Percentiles rank a stretch among this genome's conserved stretches.
phyloP scores from a whole-genome alignment of 2,888 invertebrate species.

The Eupithecia centaureata region DNA sequence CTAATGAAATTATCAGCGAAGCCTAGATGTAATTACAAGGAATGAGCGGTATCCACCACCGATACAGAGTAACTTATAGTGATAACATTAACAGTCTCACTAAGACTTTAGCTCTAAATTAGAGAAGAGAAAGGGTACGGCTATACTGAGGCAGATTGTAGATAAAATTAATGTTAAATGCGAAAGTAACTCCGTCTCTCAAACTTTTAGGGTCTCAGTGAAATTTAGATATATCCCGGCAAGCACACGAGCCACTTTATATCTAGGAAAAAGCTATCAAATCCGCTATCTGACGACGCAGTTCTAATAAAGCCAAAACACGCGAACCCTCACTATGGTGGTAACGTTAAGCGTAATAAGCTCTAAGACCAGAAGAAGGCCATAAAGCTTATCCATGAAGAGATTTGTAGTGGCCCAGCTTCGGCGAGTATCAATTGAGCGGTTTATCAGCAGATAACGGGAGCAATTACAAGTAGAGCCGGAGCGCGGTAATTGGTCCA shows the following conservation, averaged over 20 bases:
- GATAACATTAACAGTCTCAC: background rate
- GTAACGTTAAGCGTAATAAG: background rate
- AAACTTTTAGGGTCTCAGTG: background rate
- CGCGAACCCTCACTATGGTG: background rate
- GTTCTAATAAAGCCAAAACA: background rate
- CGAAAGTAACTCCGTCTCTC: background rate
- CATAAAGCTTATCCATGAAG: constrained; percentile 6
- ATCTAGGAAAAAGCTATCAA: background rate
- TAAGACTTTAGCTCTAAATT: background rate
- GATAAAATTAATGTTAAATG: background rate
- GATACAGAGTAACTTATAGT: background rate
- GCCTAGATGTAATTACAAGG: constrained; percentile 26
- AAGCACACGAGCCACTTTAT: background rate
- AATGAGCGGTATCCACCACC: constrained; percentile 20
- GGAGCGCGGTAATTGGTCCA: constrained; percentile 31
- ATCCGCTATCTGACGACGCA: background rate
- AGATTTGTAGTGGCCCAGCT: constrained; percentile 9
- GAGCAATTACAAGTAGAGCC: constrained; percentile 28
- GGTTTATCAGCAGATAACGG: constrained; percentile 31
- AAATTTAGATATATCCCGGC: background rate
- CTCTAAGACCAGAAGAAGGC: background rate
- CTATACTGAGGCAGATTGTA: background rate
- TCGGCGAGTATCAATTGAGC: constrained; percentile 30
- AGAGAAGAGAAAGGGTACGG: background rate
- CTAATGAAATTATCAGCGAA: constrained; percentile 31